phyloP scores from a whole-genome alignment of 1,140 invertebrate genomes.

The Drosophila trapezifrons region DNA sequence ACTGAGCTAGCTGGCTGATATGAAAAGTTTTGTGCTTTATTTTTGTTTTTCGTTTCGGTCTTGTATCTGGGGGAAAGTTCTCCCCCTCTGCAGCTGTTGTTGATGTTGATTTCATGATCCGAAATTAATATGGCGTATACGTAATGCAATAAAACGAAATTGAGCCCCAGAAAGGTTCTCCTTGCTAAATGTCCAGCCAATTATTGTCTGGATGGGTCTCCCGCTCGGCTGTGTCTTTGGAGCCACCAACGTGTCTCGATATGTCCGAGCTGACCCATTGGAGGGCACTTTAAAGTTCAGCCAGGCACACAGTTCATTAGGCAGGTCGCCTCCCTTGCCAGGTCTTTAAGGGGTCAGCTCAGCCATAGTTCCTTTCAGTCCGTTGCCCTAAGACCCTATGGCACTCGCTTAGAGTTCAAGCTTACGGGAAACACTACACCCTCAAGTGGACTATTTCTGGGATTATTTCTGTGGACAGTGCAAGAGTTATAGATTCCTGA shows the following conservation, averaged over 20 bases:
- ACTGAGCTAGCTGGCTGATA: slow-evolving; percentile 20
- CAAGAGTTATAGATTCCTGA: neutral
- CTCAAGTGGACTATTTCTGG: too few species aligned
- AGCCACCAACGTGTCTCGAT: neutral
- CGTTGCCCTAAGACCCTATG: neutral
- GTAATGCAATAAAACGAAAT: slow-evolving; percentile 49
- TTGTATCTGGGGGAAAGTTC: slow-evolving; percentile 4
- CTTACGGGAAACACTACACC: too few species aligned
- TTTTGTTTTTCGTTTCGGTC: neutral
- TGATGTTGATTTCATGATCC: slow-evolving; percentile 38
- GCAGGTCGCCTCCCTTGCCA: too few species aligned
- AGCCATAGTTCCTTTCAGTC: neutral
- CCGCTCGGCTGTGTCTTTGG: neutral
- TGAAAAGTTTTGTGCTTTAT: slow-evolving; percentile 30
- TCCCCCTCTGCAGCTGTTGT: neutral
- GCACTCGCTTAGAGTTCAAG: neutral
- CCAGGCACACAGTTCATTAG: slow-evolving; percentile 31
- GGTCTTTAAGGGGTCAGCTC: neutral
- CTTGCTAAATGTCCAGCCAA: slow-evolving; percentile 11
- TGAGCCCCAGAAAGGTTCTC: slow-evolving; percentile 15
- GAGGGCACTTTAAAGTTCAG: slow-evolving; percentile 28
- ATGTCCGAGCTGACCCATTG: neutral
- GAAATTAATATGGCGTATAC: slow-evolving; percentile 44
- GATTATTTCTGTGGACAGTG: too few species aligned
- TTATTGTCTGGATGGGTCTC: slow-evolving; percentile 13